phyloP scores from a whole-genome alignment of 1,140 invertebrate species.

The Pectinophora gossypiella region DNA sequence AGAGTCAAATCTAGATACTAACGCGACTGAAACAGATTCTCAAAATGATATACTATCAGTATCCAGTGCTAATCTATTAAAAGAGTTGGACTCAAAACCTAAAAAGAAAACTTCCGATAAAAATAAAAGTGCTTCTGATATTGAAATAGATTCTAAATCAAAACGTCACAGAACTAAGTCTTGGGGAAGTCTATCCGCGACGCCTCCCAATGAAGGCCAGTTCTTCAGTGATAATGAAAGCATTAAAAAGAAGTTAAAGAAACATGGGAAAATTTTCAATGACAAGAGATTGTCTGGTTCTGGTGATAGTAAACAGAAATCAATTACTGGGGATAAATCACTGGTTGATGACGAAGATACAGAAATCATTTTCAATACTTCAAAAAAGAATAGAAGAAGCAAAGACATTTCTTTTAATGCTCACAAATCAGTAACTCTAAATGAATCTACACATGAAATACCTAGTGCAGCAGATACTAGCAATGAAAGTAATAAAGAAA shows the following conservation, averaged over 20 bases:
- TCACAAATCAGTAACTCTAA: background rate
- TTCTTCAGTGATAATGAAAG: conserved; percentile 52
- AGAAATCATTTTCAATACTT: background rate
- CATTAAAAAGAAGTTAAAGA: conserved; percentile 30
- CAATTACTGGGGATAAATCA: background rate
- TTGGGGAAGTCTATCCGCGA: conserved; percentile 29
- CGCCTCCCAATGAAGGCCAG: conserved; percentile 18
- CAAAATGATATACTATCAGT: conserved; percentile 25
- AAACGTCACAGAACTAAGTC: conserved; percentile 52
- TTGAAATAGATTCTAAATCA: conserved; percentile 19
- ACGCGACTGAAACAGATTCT: background rate
- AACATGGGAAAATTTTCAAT: conserved; percentile 13
- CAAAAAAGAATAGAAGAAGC: background rate
- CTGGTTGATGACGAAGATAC: background rate
- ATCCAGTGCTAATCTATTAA: conserved; percentile 24
- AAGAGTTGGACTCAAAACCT: conserved; percentile 21
- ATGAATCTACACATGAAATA: background rate
- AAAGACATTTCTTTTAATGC: background rate
- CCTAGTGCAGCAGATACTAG: conserved; percentile 5
- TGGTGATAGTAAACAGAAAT: conserved; percentile 18
- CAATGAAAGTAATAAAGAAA: conserved; percentile 7
- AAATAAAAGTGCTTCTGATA: conserved; percentile 39
- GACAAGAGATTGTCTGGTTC: conserved; percentile 17
- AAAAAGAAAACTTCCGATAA: conserved; percentile 17
- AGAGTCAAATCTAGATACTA: conserved; percentile 8